phyloP scores from a whole-genome alignment of 1,140 invertebrate genomes.

The Dufourea novaeangliae region DNA sequence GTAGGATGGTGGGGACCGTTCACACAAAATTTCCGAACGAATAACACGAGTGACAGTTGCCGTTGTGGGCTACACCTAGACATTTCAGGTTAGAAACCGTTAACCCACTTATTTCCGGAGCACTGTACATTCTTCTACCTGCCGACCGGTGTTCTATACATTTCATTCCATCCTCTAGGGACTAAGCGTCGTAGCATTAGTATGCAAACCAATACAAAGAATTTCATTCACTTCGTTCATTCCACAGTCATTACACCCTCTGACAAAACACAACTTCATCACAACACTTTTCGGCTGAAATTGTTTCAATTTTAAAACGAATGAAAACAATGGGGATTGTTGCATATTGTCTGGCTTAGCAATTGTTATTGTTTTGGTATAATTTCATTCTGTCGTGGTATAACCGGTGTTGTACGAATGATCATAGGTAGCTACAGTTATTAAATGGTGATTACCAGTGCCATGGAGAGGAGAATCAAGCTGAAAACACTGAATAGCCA shows the following conservation, averaged over 20 bases:
- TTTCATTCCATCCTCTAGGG: background rate
- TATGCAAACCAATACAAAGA: background rate
- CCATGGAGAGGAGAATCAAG: slow-evolving; percentile 94
- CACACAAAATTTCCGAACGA: slow-evolving; percentile 5
- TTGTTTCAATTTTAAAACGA: background rate
- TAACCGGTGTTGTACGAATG: background rate
- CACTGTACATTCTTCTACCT: background rate
- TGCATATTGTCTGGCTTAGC: background rate
- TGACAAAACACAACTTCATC: background rate
- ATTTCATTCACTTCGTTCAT: background rate
- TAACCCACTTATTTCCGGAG: slow-evolving; percentile 71
- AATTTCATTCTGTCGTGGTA: background rate
- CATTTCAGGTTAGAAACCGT: slow-evolving; percentile 72
- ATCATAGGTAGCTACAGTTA: slow-evolving; percentile 54
- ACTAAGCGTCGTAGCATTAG: background rate
- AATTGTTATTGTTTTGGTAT: too few species aligned
- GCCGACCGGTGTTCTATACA: background rate
- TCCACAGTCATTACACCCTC: background rate
- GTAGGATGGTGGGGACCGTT: slow-evolving; percentile 19
- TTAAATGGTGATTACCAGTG: slow-evolving; percentile 80
- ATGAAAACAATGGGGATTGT: background rate
- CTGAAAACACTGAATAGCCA: slow-evolving; percentile 95
- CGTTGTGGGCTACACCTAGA: slow-evolving; percentile 30
- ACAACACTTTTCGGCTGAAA: background rate
- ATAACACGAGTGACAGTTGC: slow-evolving; percentile 33